Percentiles rank a stretch among this genome's conserved stretches.
These are phyloP conservation scores for Siniperca knerii DNA, from an alignment of 2,113 vertebrate species.

Conservation along the genomic window DNA sequence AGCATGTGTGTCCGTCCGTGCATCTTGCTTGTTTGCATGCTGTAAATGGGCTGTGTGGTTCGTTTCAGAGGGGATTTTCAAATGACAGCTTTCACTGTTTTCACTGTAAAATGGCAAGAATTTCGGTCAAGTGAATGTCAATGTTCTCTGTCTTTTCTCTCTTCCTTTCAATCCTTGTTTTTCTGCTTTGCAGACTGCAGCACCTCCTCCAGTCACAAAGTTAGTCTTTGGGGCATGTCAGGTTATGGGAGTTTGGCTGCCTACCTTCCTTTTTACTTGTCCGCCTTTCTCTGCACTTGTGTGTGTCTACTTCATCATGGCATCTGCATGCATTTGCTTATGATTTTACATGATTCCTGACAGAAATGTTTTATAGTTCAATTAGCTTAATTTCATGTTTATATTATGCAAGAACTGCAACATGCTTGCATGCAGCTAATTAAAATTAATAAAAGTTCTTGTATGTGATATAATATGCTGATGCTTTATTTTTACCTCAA, in stretches of 20 bases:
- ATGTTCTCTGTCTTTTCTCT: conserved; percentile 31
- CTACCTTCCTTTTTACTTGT: background rate
- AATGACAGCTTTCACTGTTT: background rate
- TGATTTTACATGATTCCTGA: background rate
- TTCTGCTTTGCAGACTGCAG: conserved; percentile 69
- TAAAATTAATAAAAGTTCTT: background rate
- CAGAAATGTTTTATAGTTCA: background rate
- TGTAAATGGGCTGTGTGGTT: conserved; percentile 28
- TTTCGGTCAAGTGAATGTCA: background rate
- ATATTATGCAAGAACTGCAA: background rate
- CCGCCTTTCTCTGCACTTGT: background rate
- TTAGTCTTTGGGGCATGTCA: conserved; percentile 71
- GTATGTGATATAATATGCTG: conserved; percentile 1
- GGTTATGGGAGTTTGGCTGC: conserved; percentile 19
- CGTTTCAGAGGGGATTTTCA: conserved; percentile 61
- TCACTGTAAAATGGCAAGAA: background rate
- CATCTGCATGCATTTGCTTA: conserved; percentile 39
- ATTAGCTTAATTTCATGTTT: conserved; percentile 4
- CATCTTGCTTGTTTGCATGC: conserved; percentile 55
- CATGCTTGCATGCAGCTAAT: conserved; percentile 3
- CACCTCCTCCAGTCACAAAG: conserved; percentile 69
- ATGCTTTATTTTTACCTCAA: background rate
- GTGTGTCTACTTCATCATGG: background rate
- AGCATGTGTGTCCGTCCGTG: conserved; percentile 23
- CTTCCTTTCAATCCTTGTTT: conserved; percentile 40